A percentile compares a stretch with the other conserved stretches of the same genome.
Evolutionary conservation across 2,797 vertebrate genomes (phyloP).

Genomic region (Acanthurus leucopareius): DNA sequence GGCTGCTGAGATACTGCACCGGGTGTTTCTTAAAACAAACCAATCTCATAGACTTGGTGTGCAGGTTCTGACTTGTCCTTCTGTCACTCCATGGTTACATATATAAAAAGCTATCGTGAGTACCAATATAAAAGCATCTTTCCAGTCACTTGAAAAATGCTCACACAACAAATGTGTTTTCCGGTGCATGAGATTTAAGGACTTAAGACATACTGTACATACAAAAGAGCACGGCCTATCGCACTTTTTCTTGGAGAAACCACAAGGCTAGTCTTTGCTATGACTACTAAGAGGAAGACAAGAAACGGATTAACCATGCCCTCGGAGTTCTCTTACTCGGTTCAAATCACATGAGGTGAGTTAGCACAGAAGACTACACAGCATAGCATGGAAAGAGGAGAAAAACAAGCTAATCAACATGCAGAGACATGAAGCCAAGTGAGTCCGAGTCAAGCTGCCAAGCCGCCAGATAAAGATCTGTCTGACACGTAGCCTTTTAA

Average conservation of each 20-base stretch:
- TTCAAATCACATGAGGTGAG: constrained; percentile 60
- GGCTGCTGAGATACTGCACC: constrained; percentile 10
- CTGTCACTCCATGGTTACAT: constrained; percentile 31
- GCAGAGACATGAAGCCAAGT: constrained; percentile 73
- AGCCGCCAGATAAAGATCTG: constrained; percentile 79
- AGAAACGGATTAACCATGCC: constrained; percentile 49
- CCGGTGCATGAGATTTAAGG: not conserved
- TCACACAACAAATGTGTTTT: constrained; percentile 9
- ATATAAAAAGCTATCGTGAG: constrained; percentile 40
- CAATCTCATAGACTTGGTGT: constrained; percentile 28
- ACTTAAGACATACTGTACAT: not conserved
- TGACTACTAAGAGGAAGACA: constrained; percentile 1
- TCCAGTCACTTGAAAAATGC: constrained; percentile 33
- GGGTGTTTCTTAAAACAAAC: constrained; percentile 40
- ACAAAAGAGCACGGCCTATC: too few relatives aligned
- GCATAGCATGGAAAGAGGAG: constrained; percentile 42
- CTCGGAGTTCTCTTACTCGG: constrained; percentile 39
- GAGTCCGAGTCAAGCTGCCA: constrained; percentile 74
- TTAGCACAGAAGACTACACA: constrained; percentile 60
- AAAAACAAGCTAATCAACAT: constrained; percentile 81
- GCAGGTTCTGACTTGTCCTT: constrained; percentile 38
- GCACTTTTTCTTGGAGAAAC: not conserved
- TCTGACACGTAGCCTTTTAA: constrained; percentile 78
- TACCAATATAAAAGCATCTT: constrained; percentile 31
- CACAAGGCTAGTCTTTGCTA: not conserved